phyloP scores from a whole-genome alignment of 2,888 invertebrate genomes.

The Drosophila sordidapex region DNA sequence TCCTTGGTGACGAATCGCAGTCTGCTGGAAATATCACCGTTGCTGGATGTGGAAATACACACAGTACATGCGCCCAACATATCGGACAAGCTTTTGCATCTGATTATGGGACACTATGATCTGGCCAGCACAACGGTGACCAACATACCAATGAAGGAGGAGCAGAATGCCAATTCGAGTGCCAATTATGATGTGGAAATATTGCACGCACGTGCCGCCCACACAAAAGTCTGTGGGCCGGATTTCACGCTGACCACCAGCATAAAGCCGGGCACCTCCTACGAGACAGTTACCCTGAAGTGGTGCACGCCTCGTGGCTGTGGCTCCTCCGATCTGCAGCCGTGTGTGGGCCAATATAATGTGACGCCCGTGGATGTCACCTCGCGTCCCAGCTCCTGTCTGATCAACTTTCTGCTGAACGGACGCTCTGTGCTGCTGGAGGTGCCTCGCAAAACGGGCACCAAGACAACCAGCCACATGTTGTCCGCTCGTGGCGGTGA shows the following conservation, averaged over 20 bases:
- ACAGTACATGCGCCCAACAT: constrained; percentile 91
- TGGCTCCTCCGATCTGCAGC: constrained; percentile 91
- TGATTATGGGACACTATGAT: constrained; percentile 94
- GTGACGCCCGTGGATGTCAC: constrained; percentile 99
- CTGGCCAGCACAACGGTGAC: constrained; percentile 98
- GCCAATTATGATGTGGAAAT: constrained; percentile 99
- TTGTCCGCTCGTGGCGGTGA: constrained; percentile 97
- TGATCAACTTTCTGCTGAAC: constrained; percentile 98
- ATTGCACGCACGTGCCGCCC: constrained; percentile 94
- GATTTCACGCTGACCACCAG: constrained; percentile 86
- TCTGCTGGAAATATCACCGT: constrained; percentile 89
- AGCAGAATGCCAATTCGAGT: constrained; percentile 98
- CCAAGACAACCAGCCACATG: constrained; percentile 96
- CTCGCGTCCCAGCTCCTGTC: constrained; percentile 97
- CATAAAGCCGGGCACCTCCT: constrained; percentile 90
- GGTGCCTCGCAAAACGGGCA: constrained; percentile 93
- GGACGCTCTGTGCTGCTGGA: constrained; percentile 97
- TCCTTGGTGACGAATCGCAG: constrained; percentile 91
- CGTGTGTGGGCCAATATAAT: constrained; percentile 93
- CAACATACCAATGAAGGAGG: constrained; percentile 99
- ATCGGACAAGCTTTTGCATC: constrained; percentile 90
- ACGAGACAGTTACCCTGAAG: constrained; percentile 93
- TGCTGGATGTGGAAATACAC: constrained; percentile 92
- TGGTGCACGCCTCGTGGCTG: constrained; percentile 99
- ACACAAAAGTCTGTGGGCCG: constrained; percentile 91